Percentiles rank a stretch among this genome's conserved stretches.
Evolutionary conservation across 2,888 invertebrate species (phyloP).

Genomic region (Itoplectis maculator): DNA sequence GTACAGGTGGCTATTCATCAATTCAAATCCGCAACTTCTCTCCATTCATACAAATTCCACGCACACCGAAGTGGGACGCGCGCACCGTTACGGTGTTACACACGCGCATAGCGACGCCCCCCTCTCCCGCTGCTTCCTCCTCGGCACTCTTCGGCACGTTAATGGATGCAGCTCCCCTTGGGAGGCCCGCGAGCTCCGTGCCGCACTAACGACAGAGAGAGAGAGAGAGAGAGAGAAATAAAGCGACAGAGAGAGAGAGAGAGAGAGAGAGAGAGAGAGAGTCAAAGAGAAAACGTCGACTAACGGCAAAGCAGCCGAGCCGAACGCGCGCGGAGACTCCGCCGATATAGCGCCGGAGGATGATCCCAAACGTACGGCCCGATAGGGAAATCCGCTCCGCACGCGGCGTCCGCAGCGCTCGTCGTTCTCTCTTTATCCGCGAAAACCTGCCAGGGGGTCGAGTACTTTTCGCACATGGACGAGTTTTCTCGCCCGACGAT

Average conservation of each 20-base stretch:
- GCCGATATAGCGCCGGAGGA: conserved; percentile 72
- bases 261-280: conserved; percentile 19
- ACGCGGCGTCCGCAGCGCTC: conserved; percentile 53
- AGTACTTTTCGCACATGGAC: conserved; percentile 43
- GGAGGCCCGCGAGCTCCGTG: conserved; percentile 69
- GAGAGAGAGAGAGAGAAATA: conserved; percentile 2
- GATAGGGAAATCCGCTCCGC: conserved; percentile 81
- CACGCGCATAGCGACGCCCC: too few species aligned
- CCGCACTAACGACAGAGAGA: neutral
- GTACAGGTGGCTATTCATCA: conserved; percentile 80
- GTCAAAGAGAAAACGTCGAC: too few species aligned
- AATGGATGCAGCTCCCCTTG: conserved; percentile 80
- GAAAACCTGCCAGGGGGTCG: conserved; percentile 44
- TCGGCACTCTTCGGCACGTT: conserved; percentile 72
- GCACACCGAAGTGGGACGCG: conserved; percentile 62
- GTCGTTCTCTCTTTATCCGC: conserved; percentile 52
- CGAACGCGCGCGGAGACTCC: conserved; percentile 69
- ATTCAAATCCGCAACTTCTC: conserved; percentile 80
- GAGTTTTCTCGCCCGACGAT: conserved; percentile 54
- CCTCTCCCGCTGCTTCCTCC: conserved; percentile 31
- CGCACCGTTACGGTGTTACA: too few species aligned
- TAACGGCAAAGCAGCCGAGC: conserved; percentile 48
- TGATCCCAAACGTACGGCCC: conserved; percentile 82
- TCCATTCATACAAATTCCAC: conserved; percentile 79
- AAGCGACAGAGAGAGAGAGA: too few species aligned